phyloP scores from a whole-genome alignment of 64 coral and sea anemone species.

The Trachythela sp. region DNA sequence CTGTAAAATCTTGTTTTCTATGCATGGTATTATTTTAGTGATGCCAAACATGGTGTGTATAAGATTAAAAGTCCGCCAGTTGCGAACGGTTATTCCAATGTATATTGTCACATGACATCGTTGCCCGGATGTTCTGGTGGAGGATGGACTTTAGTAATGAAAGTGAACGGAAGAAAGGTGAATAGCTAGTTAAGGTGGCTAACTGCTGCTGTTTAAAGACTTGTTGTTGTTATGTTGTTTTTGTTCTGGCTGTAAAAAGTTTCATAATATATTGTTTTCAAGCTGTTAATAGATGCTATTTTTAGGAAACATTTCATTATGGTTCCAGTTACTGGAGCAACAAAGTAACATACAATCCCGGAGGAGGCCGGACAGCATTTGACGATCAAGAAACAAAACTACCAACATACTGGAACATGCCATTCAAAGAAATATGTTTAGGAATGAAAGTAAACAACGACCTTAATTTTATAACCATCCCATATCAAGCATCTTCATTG shows the following conservation, averaged over 20 bases:
- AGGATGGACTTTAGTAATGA: not conserved
- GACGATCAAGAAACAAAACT: constrained; percentile 23
- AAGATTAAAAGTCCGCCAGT: not conserved
- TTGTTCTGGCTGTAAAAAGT: too few relatives aligned
- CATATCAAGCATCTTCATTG: not conserved
- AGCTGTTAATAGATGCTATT: too few relatives aligned
- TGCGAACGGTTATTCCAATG: not conserved
- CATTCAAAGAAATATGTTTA: not conserved
- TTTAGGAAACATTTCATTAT: not conserved
- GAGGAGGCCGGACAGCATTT: not conserved
- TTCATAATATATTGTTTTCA: too few relatives aligned
- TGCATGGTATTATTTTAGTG: not conserved
- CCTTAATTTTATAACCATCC: not conserved
- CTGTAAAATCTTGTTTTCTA: not conserved
- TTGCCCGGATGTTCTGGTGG: not conserved
- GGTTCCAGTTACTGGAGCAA: constrained; percentile 27
- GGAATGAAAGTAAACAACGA: not conserved
- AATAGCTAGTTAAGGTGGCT: not conserved
- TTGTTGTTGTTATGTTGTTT: too few relatives aligned
- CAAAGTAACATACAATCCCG: not conserved
- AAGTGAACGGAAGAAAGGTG: not conserved
- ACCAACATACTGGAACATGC: not conserved
- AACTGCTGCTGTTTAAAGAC: too few relatives aligned
- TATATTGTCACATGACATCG: not conserved
- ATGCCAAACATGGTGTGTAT: not conserved